Evolutionary conservation across 2,797 vertebrate genomes (phyloP), one percentile per base, ranked within the genome.

Genomic region (Oryzias sinensis): DNA sequence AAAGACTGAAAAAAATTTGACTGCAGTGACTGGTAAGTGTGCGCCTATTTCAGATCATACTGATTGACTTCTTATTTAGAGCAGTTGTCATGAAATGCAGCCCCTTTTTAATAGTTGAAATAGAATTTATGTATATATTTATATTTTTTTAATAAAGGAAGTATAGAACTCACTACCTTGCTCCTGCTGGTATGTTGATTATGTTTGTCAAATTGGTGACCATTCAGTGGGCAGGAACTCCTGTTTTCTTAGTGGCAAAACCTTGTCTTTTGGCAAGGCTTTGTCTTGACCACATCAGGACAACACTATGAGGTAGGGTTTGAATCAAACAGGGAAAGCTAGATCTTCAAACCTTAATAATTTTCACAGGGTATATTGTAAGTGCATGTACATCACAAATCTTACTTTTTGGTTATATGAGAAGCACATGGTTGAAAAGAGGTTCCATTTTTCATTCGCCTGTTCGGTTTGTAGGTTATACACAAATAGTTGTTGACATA

Each of bases 121-220:
- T 92, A 93, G 91, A 93, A 93, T 92, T 93, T 93, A 93, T 93
- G 92, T 93, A 92, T 92, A 92, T 93, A 92, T 92, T 92, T 93
- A 90, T 93, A 92, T 93, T 92, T 93, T 93, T 93, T 93, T 92
- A 92, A 93, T 92, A 93, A 93, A 93, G 91, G 88, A 93, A 92
- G 90, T 93, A 92, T 92, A 93, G 92, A 93, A 93, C 90, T 91
- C 90, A 91, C 90, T 90, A 91, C 92, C 91, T 90, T 93, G 91
- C 91, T 92, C 92, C 92, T 92, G 90, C 91, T 93, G 91, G 91
- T 92, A 93, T 91, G 91, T 92, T 93, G 89, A 90, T 91, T 91
- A 90, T 90, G 90, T 91, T 90, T 92, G 87, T 90, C 87, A 88
- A 89, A 90, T 90, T 91, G 88, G 89, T 89, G 90, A 83, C 88